Percentiles rank a stretch among this genome's conserved stretches.
phyloP scores from a whole-genome alignment of 1,140 invertebrate genomes.

The Reticulitermes speratus region DNA sequence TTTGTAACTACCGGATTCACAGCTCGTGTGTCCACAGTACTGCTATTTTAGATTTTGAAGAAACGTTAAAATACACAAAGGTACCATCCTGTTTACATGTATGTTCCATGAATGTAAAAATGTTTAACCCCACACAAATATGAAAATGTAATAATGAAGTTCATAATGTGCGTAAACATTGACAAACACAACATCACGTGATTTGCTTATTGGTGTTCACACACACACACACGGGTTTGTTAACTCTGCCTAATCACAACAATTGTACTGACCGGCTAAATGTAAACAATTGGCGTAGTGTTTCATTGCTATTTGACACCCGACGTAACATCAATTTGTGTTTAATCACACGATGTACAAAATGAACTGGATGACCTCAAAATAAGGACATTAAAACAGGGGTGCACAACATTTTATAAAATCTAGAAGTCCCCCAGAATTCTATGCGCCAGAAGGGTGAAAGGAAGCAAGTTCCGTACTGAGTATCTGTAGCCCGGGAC shows the following conservation, averaged over 20 bases:
- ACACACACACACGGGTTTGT: not conserved
- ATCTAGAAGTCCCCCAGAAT: too few relatives aligned
- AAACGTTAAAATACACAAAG: not conserved
- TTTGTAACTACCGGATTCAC: too few relatives aligned
- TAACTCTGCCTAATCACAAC: not conserved
- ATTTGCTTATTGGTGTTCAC: not conserved
- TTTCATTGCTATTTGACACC: not conserved
- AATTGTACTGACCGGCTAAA: not conserved
- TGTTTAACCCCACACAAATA: not conserved
- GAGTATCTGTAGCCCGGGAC: too few relatives aligned
- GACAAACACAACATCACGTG: not conserved
- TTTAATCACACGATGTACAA: not conserved
- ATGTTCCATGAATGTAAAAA: not conserved
- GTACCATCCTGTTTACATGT: not conserved
- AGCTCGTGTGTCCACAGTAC: too few relatives aligned
- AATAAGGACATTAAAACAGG: not conserved
- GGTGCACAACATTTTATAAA: too few relatives aligned
- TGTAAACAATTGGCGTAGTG: not conserved
- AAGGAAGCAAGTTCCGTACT: too few relatives aligned
- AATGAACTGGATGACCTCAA: not conserved
- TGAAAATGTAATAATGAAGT: not conserved
- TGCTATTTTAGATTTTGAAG: not conserved
- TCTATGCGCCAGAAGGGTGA: too few relatives aligned
- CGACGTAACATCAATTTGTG: not conserved
- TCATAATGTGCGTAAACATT: slow-evolving; percentile 1